Percentiles rank a stretch among this genome's conserved stretches.
These are phyloP conservation scores for Eptatretus burgeri DNA, from an alignment of 2,113 vertebrate genomes.

Conservation along the genomic window DNA sequence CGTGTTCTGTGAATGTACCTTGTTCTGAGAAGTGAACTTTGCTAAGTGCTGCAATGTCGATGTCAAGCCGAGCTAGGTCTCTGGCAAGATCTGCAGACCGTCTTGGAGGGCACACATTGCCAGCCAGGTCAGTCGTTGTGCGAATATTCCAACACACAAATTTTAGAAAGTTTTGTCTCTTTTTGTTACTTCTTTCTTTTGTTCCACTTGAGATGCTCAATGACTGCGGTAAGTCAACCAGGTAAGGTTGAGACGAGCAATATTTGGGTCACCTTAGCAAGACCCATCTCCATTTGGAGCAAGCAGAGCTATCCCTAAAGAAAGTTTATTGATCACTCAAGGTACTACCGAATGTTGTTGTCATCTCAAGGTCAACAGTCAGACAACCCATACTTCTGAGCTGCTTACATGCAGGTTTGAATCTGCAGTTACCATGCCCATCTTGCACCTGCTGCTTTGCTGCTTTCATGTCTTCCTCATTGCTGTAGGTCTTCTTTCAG, in stretches of 20 bases:
- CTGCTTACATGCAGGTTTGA: too few relatives aligned
- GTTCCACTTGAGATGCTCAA: background rate
- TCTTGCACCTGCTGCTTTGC: too few relatives aligned
- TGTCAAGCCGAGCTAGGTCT: background rate
- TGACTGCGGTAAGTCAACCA: background rate
- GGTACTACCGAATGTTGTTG: too few relatives aligned
- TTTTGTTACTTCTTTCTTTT: background rate
- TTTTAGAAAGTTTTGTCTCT: background rate
- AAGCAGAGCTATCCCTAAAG: background rate
- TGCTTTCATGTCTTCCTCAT: too few relatives aligned
- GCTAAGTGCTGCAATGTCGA: slow-evolving; percentile 1
- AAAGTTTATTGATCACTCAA: too few relatives aligned
- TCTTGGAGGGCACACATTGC: background rate
- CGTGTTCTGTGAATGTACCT: background rate
- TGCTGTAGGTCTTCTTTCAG: too few relatives aligned
- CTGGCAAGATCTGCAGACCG: background rate
- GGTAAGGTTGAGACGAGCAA: background rate
- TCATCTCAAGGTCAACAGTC: too few relatives aligned
- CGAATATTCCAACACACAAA: background rate
- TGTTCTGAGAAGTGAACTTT: background rate
- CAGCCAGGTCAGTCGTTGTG: background rate
- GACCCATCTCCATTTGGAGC: background rate
- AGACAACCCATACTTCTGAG: too few relatives aligned
- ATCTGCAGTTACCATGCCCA: too few relatives aligned
- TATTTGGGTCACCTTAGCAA: background rate